Conservation (phyloP, 1,140 invertebrate species). For the Micrasema minimum region DNA sequence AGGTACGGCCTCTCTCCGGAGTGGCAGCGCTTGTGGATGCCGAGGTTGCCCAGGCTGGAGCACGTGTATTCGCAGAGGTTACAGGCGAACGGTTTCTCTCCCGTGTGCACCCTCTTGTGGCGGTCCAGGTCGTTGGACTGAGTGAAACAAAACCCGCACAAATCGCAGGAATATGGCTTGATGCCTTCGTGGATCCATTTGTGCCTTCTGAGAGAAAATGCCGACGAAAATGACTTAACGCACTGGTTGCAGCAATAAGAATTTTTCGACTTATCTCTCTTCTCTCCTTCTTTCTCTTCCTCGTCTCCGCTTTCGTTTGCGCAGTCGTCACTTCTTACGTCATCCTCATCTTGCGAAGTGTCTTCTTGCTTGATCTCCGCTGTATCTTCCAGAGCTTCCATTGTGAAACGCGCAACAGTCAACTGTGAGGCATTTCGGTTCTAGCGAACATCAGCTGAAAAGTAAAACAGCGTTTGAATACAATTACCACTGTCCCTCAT, state of each 20-base stretch:
- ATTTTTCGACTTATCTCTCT: background rate
- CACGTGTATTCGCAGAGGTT: slow-evolving; percentile 21
- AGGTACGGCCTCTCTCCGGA: slow-evolving; percentile 13
- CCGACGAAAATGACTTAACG: slow-evolving; percentile 2
- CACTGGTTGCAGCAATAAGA: slow-evolving; percentile 3
- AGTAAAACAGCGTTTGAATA: too few relatives aligned
- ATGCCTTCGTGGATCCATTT: slow-evolving; percentile 23
- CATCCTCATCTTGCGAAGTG: background rate
- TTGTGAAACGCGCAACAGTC: too few relatives aligned
- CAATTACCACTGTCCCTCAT: too few relatives aligned
- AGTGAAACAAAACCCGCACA: slow-evolving; percentile 21
- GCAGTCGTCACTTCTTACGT: background rate
- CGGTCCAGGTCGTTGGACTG: slow-evolving; percentile 19
- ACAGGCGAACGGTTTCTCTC: slow-evolving; percentile 29
- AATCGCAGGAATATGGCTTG: slow-evolving; percentile 21
- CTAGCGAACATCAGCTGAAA: too few relatives aligned
- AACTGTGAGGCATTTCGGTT: too few relatives aligned
- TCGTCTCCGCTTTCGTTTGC: background rate
- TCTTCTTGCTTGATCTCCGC: slow-evolving; percentile 1
- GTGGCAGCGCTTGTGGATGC: slow-evolving; percentile 25
- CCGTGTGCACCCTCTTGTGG: slow-evolving; percentile 21
- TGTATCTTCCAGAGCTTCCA: too few relatives aligned
- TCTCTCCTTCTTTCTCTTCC: background rate
- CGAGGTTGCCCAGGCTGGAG: background rate
- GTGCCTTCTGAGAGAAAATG: slow-evolving; percentile 12